These are phyloP conservation scores for Drosophila pegasa DNA, from an alignment of 2,888 invertebrate species.

Conservation along the genomic window DNA sequence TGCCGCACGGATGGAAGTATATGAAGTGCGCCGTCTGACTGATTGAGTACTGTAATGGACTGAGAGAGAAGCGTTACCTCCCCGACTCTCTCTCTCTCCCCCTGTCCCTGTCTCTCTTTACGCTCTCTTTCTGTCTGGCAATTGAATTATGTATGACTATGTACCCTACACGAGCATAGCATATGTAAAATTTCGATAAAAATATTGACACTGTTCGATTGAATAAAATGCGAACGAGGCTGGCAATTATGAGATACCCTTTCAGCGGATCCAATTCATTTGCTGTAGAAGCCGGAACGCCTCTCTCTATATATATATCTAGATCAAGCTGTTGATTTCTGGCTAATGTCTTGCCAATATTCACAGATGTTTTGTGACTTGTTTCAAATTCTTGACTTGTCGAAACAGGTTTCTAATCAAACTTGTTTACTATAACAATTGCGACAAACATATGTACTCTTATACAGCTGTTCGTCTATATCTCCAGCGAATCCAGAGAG, in stretches of 20 bases:
- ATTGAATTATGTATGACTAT: constrained; percentile 35
- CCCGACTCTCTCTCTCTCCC: background rate
- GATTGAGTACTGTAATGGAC: constrained; percentile 1
- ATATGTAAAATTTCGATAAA: constrained; percentile 21
- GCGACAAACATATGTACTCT: background rate
- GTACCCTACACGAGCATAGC: constrained; percentile 8
- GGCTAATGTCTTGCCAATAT: background rate
- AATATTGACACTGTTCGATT: constrained; percentile 22
- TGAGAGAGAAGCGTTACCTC: background rate
- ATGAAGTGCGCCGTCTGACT: constrained; percentile 8
- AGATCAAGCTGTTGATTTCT: background rate
- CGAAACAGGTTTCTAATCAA: background rate
- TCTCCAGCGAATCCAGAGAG: background rate
- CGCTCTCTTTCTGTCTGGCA: constrained; percentile 29
- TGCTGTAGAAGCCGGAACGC: background rate
- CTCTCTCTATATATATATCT: background rate
- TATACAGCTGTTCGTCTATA: background rate
- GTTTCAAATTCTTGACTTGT: background rate
- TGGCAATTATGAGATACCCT: constrained; percentile 16
- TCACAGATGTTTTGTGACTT: background rate
- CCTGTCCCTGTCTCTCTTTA: background rate
- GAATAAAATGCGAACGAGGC: constrained; percentile 19
- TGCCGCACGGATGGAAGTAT: constrained; percentile 8
- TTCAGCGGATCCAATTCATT: background rate
- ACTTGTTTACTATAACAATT: background rate